Base-by-base conservation (phyloP, 1,140 invertebrate genomes). In the Drosophila navojoa region DNA sequence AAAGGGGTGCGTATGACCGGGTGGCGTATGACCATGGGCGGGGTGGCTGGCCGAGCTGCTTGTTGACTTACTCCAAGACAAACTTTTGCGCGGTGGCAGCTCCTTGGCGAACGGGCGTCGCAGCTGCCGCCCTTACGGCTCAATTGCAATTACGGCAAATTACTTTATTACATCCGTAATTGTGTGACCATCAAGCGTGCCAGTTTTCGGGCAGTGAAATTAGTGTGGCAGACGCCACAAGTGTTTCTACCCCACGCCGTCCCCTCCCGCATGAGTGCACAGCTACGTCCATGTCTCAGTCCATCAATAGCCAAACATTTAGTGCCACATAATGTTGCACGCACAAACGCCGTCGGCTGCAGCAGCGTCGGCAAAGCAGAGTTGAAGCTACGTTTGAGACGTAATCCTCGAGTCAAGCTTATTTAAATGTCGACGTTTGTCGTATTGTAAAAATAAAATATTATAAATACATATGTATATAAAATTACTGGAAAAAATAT, bases 151-250 rank as follows among this genome's bases (percentile, higher is more conserved):
- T 90, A 91, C 84, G 84, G 79, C 78, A 91, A 91, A 91, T 91
- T 89, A 89, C 81, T 91, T 91, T 91, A 91, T 91, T 91, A 91
- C 89, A 90, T 91, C 87, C 89, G 89, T 91, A 91, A 90, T 91
- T 91, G 89, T 91, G 84, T 91, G 89, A 89, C 89, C 89, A 91
- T 89, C 84, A 70, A 91, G 89, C 84, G 80, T 89, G 84, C 89
- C 79, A 81, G 90, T 90, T 87, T 90, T 90, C 66, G 80, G 76
- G 76, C 70, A 73, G 49, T 77, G 70, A 73, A 85, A 87, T 85
- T 81, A 81, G 79, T 67, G 38, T 45, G 42, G 42, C 11, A 44
- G 57, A 53, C 62, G 80, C 89, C 80, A 91, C 89, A 91, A 91
- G 89, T 91, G 89, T 87, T 90, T 89, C 68, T 16, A 44, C 27